Base-by-base conservation (phyloP, 2,888 invertebrate genomes). In the Therioaphis trifolii region DNA sequence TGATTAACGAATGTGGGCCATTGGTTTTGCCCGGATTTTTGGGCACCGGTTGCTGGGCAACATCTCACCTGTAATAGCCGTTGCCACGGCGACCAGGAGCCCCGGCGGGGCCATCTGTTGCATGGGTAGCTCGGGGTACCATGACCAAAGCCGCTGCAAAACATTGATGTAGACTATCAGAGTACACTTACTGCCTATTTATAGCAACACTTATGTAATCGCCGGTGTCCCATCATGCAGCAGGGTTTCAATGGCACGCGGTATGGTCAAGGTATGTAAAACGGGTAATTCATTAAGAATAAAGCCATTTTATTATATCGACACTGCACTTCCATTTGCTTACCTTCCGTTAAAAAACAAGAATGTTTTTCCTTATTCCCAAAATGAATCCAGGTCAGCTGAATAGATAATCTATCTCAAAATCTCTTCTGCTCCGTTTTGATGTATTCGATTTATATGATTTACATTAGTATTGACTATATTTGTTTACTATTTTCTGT, bases 1-100 rank as follows among this genome's bases (percentile, higher is more conserved):
- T 82, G 82, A 82, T 82, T 82, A 82, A 74, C 82, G 82, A 82
- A 82, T 82, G 82, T 82, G 82, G 82, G 82, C 82, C 82, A 82
- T 82, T 82, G 82, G 82, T 82, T 82, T 82, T 82, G 74, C 82
- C 82, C 82, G 82, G 82, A 82, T 82, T 82, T 82, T 82, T 82
- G 82, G 82, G 82, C 82, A 82, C 82, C 63, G 82, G 82, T 82
- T 82, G 82, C 82, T 55, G 72, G 72, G 82, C 82, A 82, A 82
- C 82, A 74, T 82, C 74, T 82, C 82, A 82, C 82, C 82, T 82
- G 82, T 82, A 82, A 82, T 82, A 82, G 52, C 82, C 82, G 82
- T 82, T 82, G 82, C 82, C 61, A 82, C 49, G 82, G 82, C 71
- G 63, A 82, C 82, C 72, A 74, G 82, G 74, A 82, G 82, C 82